Evolutionary conservation across 2,797 vertebrate species (phyloP).

Genomic region (Salarias fasciatus): DNA sequence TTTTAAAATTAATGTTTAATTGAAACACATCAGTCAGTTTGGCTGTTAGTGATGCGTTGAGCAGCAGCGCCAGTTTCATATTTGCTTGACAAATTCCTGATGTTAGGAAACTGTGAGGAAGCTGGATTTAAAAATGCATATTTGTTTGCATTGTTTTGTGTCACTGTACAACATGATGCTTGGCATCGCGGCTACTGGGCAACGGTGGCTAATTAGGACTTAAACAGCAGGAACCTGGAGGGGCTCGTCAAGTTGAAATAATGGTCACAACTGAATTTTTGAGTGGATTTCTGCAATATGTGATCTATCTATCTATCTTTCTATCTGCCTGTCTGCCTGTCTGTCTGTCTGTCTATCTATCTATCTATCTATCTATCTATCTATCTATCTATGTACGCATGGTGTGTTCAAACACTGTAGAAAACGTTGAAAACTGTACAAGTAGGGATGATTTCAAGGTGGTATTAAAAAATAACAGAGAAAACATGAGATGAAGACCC

Average conservation of each 20-base stretch:
- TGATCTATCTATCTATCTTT: too few relatives aligned
- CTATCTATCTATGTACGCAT: too few relatives aligned
- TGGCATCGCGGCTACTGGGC: slow-evolving; percentile 16
- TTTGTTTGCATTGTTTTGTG: slow-evolving; percentile 29
- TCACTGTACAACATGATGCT: slow-evolving; percentile 11
- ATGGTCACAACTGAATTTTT: slow-evolving; percentile 13
- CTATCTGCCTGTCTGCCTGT: too few relatives aligned
- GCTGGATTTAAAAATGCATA: slow-evolving; percentile 2
- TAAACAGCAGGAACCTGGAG: slow-evolving; percentile 28
- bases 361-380: too few relatives aligned
- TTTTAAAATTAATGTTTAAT: slow-evolving; percentile 28
- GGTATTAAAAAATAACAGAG: too few relatives aligned
- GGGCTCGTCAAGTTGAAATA: slow-evolving; percentile 14
- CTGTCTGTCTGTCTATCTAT: too few relatives aligned
- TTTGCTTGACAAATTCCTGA: slow-evolving; percentile 17
- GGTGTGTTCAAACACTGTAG: too few relatives aligned
- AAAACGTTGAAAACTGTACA: too few relatives aligned
- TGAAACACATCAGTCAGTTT: slow-evolving; percentile 16
- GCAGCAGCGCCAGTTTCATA: slow-evolving; percentile 24
- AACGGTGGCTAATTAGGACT: slow-evolving; percentile 35
- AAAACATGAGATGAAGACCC: too few relatives aligned
- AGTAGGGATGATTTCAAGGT: too few relatives aligned
- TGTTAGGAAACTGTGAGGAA: background rate
- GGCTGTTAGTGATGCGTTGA: slow-evolving; percentile 32
- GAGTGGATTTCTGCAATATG: background rate